Conservation (phyloP, 2,113 vertebrate genomes). For the Oryzias javanicus region DNA sequence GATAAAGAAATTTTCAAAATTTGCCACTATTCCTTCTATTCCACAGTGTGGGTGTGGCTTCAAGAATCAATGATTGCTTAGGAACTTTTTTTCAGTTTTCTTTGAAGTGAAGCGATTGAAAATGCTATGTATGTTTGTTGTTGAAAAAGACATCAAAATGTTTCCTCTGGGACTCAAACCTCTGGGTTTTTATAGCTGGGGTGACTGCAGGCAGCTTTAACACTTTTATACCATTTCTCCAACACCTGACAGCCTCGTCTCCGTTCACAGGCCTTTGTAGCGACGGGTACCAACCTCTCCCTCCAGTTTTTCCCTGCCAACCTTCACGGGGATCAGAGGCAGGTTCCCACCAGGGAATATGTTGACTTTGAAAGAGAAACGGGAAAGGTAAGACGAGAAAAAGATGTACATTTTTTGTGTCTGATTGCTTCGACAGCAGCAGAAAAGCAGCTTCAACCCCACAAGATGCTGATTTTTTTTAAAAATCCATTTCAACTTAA, state of each 20-base stretch:
- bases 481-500: background rate
- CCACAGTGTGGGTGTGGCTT: too few species aligned
- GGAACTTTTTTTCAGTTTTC: too few species aligned
- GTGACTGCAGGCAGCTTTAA: background rate
- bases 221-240: background rate
- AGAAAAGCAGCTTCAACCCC: background rate
- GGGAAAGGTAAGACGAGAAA: slow-evolving; percentile 88
- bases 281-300: slow-evolving; percentile 99
- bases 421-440: background rate
- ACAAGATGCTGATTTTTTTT: background rate
- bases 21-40: too few species aligned
- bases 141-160: too few species aligned
- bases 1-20: too few species aligned
- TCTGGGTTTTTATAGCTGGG: too few species aligned
- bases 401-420: background rate
- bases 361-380: slow-evolving; percentile 98
- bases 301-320: slow-evolving; percentile 99
- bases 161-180: too few species aligned
- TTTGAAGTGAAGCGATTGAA: too few species aligned
- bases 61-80: too few species aligned
- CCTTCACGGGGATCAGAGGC: slow-evolving; percentile 95
- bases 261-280: slow-evolving; percentile 92
- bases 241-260: background rate
- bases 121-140: too few species aligned
- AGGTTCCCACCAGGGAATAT: slow-evolving; percentile 95